These are phyloP conservation scores for Eulacestoma nigropectus DNA, from an alignment of 2,113 vertebrate species.

Conservation along the genomic window DNA sequence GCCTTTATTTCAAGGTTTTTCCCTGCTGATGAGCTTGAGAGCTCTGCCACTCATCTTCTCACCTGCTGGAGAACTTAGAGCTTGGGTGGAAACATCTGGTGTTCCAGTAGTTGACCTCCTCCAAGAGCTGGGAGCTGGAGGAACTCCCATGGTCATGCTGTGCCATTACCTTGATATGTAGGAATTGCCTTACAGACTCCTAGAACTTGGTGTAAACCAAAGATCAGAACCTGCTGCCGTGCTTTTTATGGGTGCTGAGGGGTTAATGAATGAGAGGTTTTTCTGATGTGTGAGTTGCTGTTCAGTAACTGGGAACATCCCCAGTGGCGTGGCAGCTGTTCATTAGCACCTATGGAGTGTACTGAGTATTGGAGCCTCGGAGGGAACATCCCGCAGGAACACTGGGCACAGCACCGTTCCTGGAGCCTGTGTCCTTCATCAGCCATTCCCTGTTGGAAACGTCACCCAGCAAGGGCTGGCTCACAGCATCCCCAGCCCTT, in stretches of 20 bases:
- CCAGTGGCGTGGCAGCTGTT: neutral
- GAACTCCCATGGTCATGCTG: fast-evolving
- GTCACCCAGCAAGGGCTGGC: neutral
- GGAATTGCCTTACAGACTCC: neutral
- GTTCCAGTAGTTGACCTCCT: neutral
- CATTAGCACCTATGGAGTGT: neutral
- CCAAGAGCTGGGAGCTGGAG: neutral
- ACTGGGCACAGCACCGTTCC: fast-evolving
- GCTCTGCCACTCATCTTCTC: neutral
- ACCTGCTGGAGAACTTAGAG: fast-evolving
- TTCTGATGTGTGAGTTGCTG: neutral
- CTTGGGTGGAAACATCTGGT: neutral
- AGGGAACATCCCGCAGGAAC: fast-evolving
- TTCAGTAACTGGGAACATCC: neutral
- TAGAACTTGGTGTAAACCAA: neutral
- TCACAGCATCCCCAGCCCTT: neutral
- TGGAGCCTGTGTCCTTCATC: neutral
- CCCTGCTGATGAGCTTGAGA: neutral
- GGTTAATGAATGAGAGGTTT: neutral
- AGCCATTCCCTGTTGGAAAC: neutral
- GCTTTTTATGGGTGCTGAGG: neutral
- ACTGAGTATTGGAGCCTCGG: fast-evolving
- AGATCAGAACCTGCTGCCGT: fast-evolving
- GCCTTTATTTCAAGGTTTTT: neutral
- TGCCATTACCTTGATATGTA: fast-evolving